Percentiles rank a stretch among this genome's conserved stretches.
phyloP scores from a whole-genome alignment of 92 coral and sea anemone genomes.

The Palythoa grandiflora region DNA sequence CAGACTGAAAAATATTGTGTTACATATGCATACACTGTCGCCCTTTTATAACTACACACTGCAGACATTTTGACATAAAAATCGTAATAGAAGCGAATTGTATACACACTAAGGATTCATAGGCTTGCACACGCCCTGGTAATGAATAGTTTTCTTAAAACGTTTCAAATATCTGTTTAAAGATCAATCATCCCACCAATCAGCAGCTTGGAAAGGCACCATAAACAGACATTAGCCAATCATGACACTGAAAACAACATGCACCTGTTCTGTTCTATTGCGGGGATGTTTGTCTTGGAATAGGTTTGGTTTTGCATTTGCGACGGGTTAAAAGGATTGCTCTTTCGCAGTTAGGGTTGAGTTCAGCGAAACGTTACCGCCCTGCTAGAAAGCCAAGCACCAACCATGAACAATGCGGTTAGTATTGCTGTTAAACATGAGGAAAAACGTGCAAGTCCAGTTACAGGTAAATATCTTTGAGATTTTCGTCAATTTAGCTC shows the following conservation, averaged over 20 bases:
- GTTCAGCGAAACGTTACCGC: not conserved
- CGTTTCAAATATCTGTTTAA: constrained; percentile 40
- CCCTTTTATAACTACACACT: not conserved
- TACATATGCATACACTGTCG: not conserved
- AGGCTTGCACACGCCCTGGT: constrained; percentile 27
- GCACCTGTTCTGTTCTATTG: constrained; percentile 78
- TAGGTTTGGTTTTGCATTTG: constrained; percentile 13
- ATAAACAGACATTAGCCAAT: constrained; percentile 70
- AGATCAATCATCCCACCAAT: constrained; percentile 78
- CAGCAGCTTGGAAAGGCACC: constrained; percentile 45
- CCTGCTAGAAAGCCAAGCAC: not conserved
- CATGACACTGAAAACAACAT: constrained; percentile 37
- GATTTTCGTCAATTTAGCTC: not conserved
- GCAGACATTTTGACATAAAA: not conserved
- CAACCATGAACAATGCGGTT: constrained; percentile 1
- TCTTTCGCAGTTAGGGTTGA: constrained; percentile 36
- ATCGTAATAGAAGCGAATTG: constrained; percentile 17
- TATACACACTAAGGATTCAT: not conserved
- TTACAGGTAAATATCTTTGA: constrained; percentile 6
- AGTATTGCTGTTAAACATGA: constrained; percentile 16
- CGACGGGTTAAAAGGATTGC: constrained; percentile 31
- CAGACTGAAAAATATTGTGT: not conserved
- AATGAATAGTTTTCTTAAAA: constrained; percentile 26
- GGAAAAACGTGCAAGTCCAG: constrained; percentile 8
- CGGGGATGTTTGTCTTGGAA: constrained; percentile 43